Percentiles rank a stretch among this genome's conserved stretches.
These are phyloP conservation scores for Phasia obesa DNA, from an alignment of 2,888 invertebrate genomes.

Conservation along the genomic window DNA sequence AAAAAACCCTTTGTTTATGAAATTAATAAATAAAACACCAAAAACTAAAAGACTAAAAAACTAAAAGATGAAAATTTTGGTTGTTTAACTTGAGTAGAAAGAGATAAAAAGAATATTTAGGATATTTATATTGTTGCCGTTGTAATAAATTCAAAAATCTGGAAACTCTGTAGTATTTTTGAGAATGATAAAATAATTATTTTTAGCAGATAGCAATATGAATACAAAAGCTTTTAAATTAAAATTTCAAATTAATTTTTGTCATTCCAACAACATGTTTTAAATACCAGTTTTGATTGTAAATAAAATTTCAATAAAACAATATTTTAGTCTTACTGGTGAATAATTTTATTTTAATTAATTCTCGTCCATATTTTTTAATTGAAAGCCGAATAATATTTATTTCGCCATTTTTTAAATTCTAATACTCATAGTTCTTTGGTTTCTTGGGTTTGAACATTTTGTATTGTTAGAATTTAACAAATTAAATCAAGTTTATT, in stretches of 20 bases:
- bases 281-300: conserved; percentile 38
- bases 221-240: conserved; percentile 26
- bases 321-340: not conserved
- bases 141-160: not conserved
- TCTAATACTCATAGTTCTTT: conserved; percentile 2
- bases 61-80: too few relatives aligned
- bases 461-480: conserved; percentile 4
- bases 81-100: too few relatives aligned
- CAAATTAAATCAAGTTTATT: conserved; percentile 43
- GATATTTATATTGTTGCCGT: too few relatives aligned
- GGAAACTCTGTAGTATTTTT: not conserved
- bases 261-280: conserved; percentile 45
- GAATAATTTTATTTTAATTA: not conserved
- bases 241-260: not conserved
- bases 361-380: not conserved
- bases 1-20: too few relatives aligned
- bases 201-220: not conserved
- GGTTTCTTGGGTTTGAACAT: not conserved
- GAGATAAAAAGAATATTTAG: too few relatives aligned
- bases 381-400: not conserved
- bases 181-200: not conserved
- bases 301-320: not conserved
- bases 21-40: too few relatives aligned
- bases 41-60: too few relatives aligned
- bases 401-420: conserved; percentile 17